These are phyloP conservation scores for Rhinolophus ferrumequinum DNA, from an alignment of 2,113 vertebrate genomes.

Conservation along the genomic window DNA sequence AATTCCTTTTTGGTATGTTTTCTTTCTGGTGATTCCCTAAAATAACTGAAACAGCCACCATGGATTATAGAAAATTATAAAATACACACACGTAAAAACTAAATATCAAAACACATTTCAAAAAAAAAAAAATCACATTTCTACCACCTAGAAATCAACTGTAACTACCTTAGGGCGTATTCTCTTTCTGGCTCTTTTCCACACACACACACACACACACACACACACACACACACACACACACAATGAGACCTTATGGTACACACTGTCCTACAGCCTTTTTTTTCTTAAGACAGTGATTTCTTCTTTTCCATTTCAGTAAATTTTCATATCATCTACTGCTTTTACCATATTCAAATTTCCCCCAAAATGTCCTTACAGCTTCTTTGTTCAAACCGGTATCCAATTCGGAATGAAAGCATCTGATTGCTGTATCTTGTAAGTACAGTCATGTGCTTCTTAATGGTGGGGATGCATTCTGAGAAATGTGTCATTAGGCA, in stretches of 20 bases:
- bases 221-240: no score
- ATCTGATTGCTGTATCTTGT: not conserved
- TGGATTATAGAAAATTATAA: not conserved
- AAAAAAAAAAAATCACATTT: no score
- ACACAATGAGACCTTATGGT: not conserved
- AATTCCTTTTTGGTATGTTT: conserved; percentile 7
- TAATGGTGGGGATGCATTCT: no score
- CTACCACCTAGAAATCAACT: not conserved
- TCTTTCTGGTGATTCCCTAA: conserved; percentile 36
- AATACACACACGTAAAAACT: conserved; percentile 6
- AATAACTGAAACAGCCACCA: not conserved
- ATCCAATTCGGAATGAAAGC: not conserved
- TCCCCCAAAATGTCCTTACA: not conserved
- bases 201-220: no score
- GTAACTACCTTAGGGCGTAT: not conserved
- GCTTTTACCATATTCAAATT: not conserved
- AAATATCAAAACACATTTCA: not conserved
- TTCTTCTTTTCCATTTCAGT: not conserved
- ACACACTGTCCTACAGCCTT: not conserved
- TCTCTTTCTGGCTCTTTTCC: not conserved
- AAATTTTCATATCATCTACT: not conserved
- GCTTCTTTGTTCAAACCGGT: not conserved
- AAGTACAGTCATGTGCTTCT: not conserved
- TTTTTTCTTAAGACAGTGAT: not conserved
- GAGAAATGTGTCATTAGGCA: no score